Evolutionary conservation across 2,113 vertebrate species (phyloP).

Genomic region (Meleagris gallopavo): DNA sequence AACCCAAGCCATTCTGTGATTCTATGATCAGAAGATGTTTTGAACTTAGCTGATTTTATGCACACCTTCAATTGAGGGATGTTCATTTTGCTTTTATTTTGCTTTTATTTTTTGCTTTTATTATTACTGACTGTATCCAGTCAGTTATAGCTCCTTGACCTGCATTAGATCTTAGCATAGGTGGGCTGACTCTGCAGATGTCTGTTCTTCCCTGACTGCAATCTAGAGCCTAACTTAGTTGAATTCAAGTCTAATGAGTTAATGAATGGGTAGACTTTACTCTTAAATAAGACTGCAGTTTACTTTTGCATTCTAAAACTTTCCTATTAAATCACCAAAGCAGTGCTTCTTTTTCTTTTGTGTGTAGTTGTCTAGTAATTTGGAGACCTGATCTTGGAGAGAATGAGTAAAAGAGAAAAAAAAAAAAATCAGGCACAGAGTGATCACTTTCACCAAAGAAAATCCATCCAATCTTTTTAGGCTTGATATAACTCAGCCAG

Average conservation of each 20-base stretch:
- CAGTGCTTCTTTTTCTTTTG: background rate
- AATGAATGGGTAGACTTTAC: background rate
- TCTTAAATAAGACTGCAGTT: background rate
- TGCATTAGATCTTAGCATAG: background rate
- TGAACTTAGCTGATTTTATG: background rate
- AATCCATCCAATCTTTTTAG: constrained; percentile 59
- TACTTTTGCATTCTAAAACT: background rate
- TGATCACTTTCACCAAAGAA: constrained; percentile 47
- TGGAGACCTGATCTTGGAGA: background rate
- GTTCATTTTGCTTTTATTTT: background rate
- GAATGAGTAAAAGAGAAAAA: background rate
- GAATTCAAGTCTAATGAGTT: background rate
- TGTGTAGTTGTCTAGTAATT: background rate
- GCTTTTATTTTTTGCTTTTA: too few species aligned
- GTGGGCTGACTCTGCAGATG: background rate
- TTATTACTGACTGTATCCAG: background rate
- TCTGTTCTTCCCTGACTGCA: background rate
- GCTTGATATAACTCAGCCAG: constrained; percentile 51
- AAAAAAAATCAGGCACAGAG: background rate
- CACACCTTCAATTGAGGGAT: background rate
- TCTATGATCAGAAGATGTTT: background rate
- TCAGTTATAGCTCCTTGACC: background rate
- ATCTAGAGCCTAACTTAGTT: background rate
- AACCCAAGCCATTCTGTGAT: too few species aligned
- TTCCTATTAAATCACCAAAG: background rate